Evolutionary conservation across 2,797 vertebrate species (phyloP).

Genomic region (Manis pentadactyla): DNA sequence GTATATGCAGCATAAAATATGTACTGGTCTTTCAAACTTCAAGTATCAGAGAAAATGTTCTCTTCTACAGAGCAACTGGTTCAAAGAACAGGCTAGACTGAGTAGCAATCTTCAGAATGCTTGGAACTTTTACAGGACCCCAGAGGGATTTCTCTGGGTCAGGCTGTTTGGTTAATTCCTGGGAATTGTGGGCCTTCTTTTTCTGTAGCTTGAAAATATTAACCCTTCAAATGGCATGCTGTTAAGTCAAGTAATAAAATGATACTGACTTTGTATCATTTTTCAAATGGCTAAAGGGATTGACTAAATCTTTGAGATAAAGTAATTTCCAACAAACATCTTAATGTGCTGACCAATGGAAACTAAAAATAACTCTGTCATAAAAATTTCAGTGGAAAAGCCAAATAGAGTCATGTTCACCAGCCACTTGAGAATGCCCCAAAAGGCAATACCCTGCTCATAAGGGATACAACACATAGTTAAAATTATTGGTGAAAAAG

Average conservation of each 20-base stretch:
- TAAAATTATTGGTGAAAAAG: background rate
- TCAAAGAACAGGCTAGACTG: background rate
- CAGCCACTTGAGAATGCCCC: background rate
- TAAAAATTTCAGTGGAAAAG: slow-evolving; percentile 40
- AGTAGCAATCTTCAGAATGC: background rate
- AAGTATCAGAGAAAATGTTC: slow-evolving; percentile 38
- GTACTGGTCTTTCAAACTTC: background rate
- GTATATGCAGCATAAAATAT: background rate
- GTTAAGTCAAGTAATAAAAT: background rate
- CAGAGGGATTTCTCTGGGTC: background rate
- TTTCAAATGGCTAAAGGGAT: background rate
- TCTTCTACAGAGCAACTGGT: background rate
- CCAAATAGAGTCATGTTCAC: background rate
- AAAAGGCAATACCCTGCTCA: background rate
- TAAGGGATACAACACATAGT: background rate
- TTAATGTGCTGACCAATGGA: background rate
- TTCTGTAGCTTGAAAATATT: background rate
- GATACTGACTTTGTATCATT: background rate
- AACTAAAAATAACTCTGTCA: slow-evolving; percentile 40
- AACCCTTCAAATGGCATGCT: background rate
- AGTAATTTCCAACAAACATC: background rate
- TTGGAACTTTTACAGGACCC: background rate
- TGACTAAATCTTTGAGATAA: slow-evolving; percentile 24
- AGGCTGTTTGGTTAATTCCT: background rate
- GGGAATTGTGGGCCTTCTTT: background rate